A percentile compares a stretch with the other conserved stretches of the same genome.
Conservation (phyloP, 2,888 invertebrate genomes). For the Mythimna albipuncta region DNA sequence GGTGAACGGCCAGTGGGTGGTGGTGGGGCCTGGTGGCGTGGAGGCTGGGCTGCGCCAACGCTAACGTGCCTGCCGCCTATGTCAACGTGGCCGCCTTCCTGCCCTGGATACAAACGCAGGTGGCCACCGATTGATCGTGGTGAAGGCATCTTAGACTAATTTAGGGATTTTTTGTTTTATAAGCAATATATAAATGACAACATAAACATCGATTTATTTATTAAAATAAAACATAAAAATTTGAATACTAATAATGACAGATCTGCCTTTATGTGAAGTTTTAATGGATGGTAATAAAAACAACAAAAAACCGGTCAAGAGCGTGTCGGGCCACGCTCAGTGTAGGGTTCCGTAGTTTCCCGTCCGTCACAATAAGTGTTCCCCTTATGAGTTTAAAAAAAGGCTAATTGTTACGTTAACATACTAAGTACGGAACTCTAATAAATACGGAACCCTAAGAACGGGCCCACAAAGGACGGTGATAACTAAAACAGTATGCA, state of each 20-base stretch:
- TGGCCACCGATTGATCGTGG: slow-evolving; percentile 74
- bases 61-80: slow-evolving; percentile 94
- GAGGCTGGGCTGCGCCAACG: slow-evolving; percentile 93
- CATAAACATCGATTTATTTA: slow-evolving; percentile 29
- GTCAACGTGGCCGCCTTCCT: slow-evolving; percentile 93
- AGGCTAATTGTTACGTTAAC: too few species aligned
- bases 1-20: slow-evolving; percentile 89
- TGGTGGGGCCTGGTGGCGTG: slow-evolving; percentile 93
- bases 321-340: too few species aligned
- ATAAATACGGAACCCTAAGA: too few species aligned
- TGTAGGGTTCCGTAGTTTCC: too few species aligned
- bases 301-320: neutral
- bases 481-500: too few species aligned
- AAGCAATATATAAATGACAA: slow-evolving; percentile 6
- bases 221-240: neutral
- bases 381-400: too few species aligned
- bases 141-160: neutral
- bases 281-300: neutral
- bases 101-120: slow-evolving; percentile 92
- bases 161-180: slow-evolving; percentile 30
- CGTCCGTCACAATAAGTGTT: too few species aligned
- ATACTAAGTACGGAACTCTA: too few species aligned
- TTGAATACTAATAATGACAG: neutral
- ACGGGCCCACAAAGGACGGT: too few species aligned
- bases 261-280: neutral